Evolutionary conservation across 1,140 invertebrate genomes (phyloP).

Genomic region (Drosophila lini): DNA sequence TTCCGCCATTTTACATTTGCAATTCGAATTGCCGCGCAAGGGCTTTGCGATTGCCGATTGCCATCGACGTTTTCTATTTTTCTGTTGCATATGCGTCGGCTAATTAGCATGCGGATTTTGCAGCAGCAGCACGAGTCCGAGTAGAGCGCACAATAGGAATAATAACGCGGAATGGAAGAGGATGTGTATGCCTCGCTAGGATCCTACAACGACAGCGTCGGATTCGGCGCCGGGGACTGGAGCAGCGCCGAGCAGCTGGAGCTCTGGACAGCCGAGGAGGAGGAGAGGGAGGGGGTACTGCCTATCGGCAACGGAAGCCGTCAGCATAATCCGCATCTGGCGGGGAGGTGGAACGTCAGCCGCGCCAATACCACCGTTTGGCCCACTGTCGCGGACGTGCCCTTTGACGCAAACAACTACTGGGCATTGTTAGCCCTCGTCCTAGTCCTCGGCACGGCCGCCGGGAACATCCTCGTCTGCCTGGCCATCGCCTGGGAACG

Average conservation of each 20-base stretch:
- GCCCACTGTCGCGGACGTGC: constrained; percentile 10
- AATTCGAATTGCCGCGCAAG: constrained; percentile 45
- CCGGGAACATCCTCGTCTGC: constrained; percentile 97
- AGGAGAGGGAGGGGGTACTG: not conserved
- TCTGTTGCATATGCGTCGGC: constrained; percentile 57
- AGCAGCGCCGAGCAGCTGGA: constrained; percentile 56
- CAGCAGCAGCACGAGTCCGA: constrained; percentile 36
- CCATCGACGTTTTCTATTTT: constrained; percentile 12
- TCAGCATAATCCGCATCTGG: constrained; percentile 23
- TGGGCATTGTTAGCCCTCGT: constrained; percentile 91
- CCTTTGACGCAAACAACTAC: constrained; percentile 87
- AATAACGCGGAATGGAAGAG: constrained; percentile 70
- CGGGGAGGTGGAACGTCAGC: constrained; percentile 48
- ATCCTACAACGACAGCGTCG: constrained; percentile 60
- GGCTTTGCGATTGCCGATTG: constrained; percentile 10
- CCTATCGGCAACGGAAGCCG: constrained; percentile 30
- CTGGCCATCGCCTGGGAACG: constrained; percentile 95
- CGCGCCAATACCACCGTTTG: constrained; percentile 32
- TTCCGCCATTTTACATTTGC: constrained; percentile 54
- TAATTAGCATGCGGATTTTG: constrained; percentile 69
- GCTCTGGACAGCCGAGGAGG: constrained; percentile 38
- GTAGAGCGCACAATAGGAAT: constrained; percentile 43
- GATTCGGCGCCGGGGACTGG: constrained; percentile 36
- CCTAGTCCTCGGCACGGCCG: constrained; percentile 94
- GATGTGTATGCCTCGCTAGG: constrained; percentile 73